These are phyloP conservation scores for Caradrina clavipalpis DNA, from an alignment of 2,888 invertebrate species.

Conservation along the genomic window DNA sequence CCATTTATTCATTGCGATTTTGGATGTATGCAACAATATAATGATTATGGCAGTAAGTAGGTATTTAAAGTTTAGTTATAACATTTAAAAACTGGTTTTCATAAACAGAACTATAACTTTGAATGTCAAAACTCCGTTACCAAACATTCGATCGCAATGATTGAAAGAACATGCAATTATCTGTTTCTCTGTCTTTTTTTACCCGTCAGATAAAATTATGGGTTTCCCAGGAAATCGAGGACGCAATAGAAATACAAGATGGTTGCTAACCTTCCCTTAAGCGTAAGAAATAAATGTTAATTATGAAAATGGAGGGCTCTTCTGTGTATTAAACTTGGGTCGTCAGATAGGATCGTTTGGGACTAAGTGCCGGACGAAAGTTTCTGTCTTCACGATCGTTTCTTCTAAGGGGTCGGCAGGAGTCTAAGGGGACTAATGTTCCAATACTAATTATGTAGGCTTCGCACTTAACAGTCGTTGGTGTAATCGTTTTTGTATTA, in stretches of 20 bases:
- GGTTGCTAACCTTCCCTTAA: constrained; percentile 44
- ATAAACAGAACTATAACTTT: too few relatives aligned
- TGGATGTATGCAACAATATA: too few relatives aligned
- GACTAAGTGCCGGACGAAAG: constrained; percentile 52
- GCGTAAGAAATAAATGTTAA: constrained; percentile 63
- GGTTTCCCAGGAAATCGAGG: constrained; percentile 62
- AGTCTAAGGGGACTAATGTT: constrained; percentile 49
- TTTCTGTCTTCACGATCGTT: constrained; percentile 54
- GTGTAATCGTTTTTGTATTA: constrained; percentile 19
- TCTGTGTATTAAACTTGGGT: constrained; percentile 64
- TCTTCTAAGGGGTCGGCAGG: constrained; percentile 29
- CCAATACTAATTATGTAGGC: constrained; percentile 38
- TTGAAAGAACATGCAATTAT: too few relatives aligned
- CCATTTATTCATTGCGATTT: too few relatives aligned
- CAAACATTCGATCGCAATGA: too few relatives aligned
- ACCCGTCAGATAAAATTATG: too few relatives aligned
- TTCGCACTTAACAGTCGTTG: constrained; percentile 18
- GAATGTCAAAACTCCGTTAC: too few relatives aligned
- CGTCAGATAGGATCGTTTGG: constrained; percentile 61
- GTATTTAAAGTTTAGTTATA: too few relatives aligned
- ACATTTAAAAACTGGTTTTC: too few relatives aligned
- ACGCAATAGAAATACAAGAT: constrained; percentile 62
- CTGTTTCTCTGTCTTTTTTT: too few relatives aligned
- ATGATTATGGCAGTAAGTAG: too few relatives aligned
- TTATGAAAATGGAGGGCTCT: constrained; percentile 64